Evolutionary conservation across 2,113 vertebrate genomes (phyloP).

Genomic region (Hippoglossus stenolepis): DNA sequence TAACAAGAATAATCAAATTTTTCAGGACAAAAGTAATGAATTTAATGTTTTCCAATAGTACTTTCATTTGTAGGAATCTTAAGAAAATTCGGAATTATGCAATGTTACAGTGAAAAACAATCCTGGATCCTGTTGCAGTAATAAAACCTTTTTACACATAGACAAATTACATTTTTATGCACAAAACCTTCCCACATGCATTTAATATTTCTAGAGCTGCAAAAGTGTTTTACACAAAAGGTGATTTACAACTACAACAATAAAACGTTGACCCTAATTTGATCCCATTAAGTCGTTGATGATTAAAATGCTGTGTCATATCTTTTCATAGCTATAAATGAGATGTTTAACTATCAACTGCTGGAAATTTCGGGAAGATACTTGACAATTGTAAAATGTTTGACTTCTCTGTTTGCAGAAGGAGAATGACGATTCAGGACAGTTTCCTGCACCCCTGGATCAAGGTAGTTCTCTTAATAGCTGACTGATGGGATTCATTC

Average conservation of each 20-base stretch:
- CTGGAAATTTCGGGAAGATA: not conserved
- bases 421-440: constrained; percentile 97
- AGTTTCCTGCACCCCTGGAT: constrained; percentile 98
- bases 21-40: not conserved
- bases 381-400: too few relatives aligned
- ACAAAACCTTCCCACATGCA: too few relatives aligned
- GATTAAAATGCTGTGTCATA: not conserved
- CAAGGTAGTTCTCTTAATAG: constrained; percentile 84
- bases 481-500: not conserved
- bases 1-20: not conserved
- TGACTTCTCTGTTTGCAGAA: constrained; percentile 80
- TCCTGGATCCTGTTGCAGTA: too few relatives aligned
- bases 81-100: too few relatives aligned
- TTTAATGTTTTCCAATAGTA: not conserved
- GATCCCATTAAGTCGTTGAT: not conserved
- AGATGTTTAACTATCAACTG: not conserved
- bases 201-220: too few relatives aligned
- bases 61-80: not conserved
- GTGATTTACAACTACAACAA: too few relatives aligned
- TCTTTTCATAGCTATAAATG: not conserved
- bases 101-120: too few relatives aligned
- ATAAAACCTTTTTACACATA: too few relatives aligned
- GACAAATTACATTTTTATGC: too few relatives aligned
- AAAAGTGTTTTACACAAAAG: too few relatives aligned
- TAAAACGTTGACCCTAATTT: too few relatives aligned